phyloP scores from a whole-genome alignment of 35 echinoderm and acorn worm species.

The Patiria miniata region DNA sequence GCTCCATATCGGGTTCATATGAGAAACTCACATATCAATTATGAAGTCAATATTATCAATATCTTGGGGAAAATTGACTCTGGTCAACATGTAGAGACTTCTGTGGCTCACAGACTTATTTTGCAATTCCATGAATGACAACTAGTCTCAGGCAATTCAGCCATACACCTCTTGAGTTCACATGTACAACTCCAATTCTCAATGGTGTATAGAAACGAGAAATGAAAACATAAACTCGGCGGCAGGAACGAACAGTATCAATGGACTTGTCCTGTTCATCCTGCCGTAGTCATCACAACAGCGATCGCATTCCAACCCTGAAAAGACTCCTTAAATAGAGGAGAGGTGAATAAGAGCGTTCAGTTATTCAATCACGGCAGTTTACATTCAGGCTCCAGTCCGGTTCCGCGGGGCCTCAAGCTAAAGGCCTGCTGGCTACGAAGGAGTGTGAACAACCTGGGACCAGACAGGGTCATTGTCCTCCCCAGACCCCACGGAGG shows the following conservation, averaged over 20 bases:
- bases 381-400: conserved; percentile 22
- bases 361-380: conserved; percentile 30
- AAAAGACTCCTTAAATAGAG: conserved; percentile 17
- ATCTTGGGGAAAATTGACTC: too few relatives aligned
- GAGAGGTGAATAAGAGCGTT: conserved; percentile 8
- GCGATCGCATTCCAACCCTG: conserved; percentile 15
- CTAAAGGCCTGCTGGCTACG: conserved; percentile 6
- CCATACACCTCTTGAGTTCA: too few relatives aligned
- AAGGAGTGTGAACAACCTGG: conserved; percentile 27
- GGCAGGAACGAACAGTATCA: too few relatives aligned
- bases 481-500: not conserved
- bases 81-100: too few relatives aligned
- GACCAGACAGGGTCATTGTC: conserved; percentile 29
- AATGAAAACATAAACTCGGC: too few relatives aligned
- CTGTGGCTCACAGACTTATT: too few relatives aligned
- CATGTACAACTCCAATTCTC: too few relatives aligned
- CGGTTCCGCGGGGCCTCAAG: not conserved
- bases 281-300: not conserved
- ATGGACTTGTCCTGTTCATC: too few relatives aligned
- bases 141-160: too few relatives aligned
- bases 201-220: too few relatives aligned
- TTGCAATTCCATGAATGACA: too few relatives aligned
- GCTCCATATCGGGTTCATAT: not conserved
- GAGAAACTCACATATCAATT: conserved; percentile 19
- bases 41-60: not conserved